These are phyloP conservation scores for Dipodomys stephensi DNA, from an alignment of 2,113 vertebrate species.

Conservation along the genomic window DNA sequence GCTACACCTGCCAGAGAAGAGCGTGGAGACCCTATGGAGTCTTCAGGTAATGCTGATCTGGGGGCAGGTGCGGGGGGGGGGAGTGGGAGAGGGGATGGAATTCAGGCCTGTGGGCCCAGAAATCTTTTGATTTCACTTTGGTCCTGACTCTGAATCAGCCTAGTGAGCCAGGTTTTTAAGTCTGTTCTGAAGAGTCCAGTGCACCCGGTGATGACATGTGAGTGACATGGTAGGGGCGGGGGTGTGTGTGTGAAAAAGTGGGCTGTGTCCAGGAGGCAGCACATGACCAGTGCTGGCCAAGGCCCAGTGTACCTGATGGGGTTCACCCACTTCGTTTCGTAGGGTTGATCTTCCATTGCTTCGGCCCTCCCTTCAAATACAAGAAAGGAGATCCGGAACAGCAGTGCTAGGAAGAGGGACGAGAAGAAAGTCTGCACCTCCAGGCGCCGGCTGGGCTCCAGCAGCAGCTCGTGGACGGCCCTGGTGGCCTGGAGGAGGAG, in stretches of 20 bases:
- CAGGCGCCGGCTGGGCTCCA: not conserved
- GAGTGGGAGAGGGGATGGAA: too few relatives aligned
- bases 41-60: fast-evolving
- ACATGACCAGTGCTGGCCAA: fast-evolving
- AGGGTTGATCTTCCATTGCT: fast-evolving
- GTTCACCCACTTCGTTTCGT: not conserved
- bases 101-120: not conserved
- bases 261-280: not conserved
- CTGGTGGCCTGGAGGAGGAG: slow-evolving; percentile 61
- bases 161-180: not conserved
- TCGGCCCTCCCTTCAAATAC: not conserved
- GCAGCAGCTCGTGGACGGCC: slow-evolving; percentile 65
- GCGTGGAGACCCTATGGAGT: fast-evolving
- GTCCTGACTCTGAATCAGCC: not conserved
- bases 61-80: not conserved
- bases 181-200: not conserved
- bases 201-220: fast-evolving
- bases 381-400: slow-evolving; percentile 57
- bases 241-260: too few relatives aligned
- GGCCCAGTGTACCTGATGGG: slow-evolving; percentile 51
- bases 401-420: slow-evolving; percentile 50
- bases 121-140: not conserved
- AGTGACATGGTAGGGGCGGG: fast-evolving
- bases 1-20: not conserved
- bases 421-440: slow-evolving; percentile 67